Base-by-base conservation (phyloP, 2,888 invertebrate species). In the Quadroppia sp. region DNA sequence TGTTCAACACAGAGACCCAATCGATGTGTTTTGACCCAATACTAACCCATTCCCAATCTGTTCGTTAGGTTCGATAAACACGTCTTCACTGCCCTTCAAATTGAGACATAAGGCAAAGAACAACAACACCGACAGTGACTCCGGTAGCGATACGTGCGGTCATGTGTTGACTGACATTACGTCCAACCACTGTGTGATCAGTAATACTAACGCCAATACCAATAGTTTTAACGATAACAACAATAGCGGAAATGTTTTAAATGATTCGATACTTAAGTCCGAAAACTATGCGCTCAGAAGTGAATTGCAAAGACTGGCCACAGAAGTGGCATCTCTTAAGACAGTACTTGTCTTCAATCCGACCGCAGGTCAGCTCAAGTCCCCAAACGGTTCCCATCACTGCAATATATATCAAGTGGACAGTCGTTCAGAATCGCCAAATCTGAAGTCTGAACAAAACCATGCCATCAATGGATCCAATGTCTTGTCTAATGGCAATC, bases 251-350 rank as follows among this genome's bases (percentile, higher is more conserved):
- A 73, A 69, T 48, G 32, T 28, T 71, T 70, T 48, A 59, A 69
- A 69, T 23, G 74, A 74, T 71, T 71, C 74, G 25, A 78, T 79
- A 48, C 79, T 84, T 67, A 82, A 83, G 78, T 80, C 79, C 1
- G 84, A 85, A 78, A 85, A 84, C 79, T 81, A 81, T 73, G 89
- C 90, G 82, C 86, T 81, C 32, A 76, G 80, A 61, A 89, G 89
- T 3, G 91, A 95, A 83, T 85, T 96, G 78, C 91, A 90, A 79
- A 87, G 91, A 79, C 87, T 96, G 30, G 93, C 94, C 45, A 90
- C 90, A 1, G 95, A 96, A 83, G 93, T 96, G 78, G 93, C 92
- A 71, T 90, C 89, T 77, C 87, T 96, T 9, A 92, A 94, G 78
- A 83, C 82, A 30, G 74, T 74, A 7, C 70, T 74, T n/a, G 74